Base-by-base conservation (phyloP, 2,888 invertebrate genomes). In the Oegoconia quadripuncta region DNA sequence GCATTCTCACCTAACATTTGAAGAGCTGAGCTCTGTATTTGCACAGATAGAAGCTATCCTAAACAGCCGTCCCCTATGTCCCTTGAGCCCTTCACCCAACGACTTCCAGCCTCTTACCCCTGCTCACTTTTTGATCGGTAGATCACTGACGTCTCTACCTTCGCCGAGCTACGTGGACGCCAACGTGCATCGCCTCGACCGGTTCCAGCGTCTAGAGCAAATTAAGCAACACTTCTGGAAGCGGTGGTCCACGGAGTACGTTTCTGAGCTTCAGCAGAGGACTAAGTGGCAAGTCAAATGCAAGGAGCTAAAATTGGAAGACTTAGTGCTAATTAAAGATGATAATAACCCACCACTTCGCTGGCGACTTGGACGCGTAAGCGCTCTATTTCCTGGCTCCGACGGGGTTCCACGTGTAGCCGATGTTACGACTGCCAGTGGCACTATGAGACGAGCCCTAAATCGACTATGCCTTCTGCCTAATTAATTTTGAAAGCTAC, bases 321-420 rank as follows among this genome's bases (percentile, higher is more conserved):
- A 36, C 22, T 12, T 36, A 3, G 36, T 36, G 5, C 3, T 29
- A 1, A n/a, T 29, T 1, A 41, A 37, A 25, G 48, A 48, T 13
- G 39, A 44, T n/a, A n/a, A n/a, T 2, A 33, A 37, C 7, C 48
- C 48, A 5, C 46, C 45, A 14, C 22, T 47, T 2, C 23, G 35
- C 11, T 52, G 46, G 52, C 43, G 39, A 5, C 34, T 48, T 17
- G 52, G 39, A 6, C 40, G 48, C 7, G 39, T 52, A 7, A 3
- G 8, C 9, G 17, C 20, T 13, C 34, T 46, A 1, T 42, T 35
- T 14, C 43, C 48, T 15, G 46, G 46, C 3, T 6, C 36, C 4
- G 48, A 46, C 16, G 44, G 44, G 1, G 29, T 43, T 6, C n/a
- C 13, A n/a, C 14, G 46, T 15, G 45, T 48, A 1, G 45, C 36